A percentile compares a stretch with the other conserved stretches of the same genome.
phyloP scores from a whole-genome alignment of 2,888 invertebrate genomes.

The Machimus rusticus region DNA sequence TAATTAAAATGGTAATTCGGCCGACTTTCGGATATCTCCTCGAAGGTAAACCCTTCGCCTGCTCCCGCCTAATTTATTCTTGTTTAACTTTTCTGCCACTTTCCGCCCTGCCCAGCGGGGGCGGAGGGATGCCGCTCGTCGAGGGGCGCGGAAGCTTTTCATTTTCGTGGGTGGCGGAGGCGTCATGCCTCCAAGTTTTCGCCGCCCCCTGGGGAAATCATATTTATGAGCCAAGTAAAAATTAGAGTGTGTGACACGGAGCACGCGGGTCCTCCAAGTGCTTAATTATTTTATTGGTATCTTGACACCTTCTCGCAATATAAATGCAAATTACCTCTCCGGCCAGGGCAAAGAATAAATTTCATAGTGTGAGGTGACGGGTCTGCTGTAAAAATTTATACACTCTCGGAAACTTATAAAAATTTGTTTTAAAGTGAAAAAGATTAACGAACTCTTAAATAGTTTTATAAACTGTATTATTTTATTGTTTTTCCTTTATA shows the following conservation, averaged over 20 bases:
- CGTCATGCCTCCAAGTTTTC: slow-evolving; percentile 6
- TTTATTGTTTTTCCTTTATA: too few relatives aligned
- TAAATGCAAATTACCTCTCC: slow-evolving; percentile 37
- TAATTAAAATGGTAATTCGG: slow-evolving; percentile 38
- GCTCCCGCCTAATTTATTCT: slow-evolving; percentile 37
- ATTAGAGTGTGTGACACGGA: slow-evolving; percentile 39
- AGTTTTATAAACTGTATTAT: too few relatives aligned
- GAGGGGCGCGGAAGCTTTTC: not conserved
- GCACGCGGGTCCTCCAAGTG: slow-evolving; percentile 21
- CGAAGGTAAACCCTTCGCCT: slow-evolving; percentile 13
- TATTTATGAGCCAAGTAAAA: slow-evolving; percentile 37
- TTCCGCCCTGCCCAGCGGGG: not conserved
- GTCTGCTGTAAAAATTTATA: not conserved
- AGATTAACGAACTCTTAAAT: too few relatives aligned
- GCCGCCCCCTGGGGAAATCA: slow-evolving; percentile 28
- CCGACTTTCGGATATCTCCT: slow-evolving; percentile 25
- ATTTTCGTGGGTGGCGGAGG: not conserved
- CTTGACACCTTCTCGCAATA: slow-evolving; percentile 42
- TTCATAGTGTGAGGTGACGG: not conserved
- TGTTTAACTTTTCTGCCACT: slow-evolving; percentile 33
- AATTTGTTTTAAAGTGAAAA: too few relatives aligned
- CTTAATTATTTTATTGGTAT: slow-evolving; percentile 43
- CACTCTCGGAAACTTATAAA: too few relatives aligned
- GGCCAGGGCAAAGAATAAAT: not conserved
- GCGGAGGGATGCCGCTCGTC: not conserved